Evolutionary conservation across 2,888 invertebrate species (phyloP).

Genomic region (Drosophila mercatorum): DNA sequence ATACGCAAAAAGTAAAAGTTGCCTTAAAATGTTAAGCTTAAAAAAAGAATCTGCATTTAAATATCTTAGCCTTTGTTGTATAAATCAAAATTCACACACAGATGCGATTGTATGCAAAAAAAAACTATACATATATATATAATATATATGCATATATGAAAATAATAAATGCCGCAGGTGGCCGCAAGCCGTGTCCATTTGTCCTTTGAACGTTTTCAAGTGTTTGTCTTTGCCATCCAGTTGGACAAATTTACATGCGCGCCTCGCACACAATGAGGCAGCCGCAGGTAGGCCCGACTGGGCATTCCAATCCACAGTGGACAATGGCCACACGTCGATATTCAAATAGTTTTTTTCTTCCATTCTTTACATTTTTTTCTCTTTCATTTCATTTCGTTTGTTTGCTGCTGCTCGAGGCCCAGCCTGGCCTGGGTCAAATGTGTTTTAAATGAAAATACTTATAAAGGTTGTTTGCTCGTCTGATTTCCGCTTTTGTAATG

Average conservation of each 20-base stretch:
- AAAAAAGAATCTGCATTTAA: slow-evolving; percentile 41
- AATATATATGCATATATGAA: slow-evolving; percentile 3
- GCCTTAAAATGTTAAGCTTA: slow-evolving; percentile 20
- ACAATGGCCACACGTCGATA: slow-evolving; percentile 76
- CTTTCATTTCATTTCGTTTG: slow-evolving; percentile 12
- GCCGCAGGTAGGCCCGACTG: slow-evolving; percentile 43
- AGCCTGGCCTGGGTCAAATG: slow-evolving; percentile 29
- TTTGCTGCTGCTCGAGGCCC: slow-evolving; percentile 28
- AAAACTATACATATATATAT: slow-evolving; percentile 2
- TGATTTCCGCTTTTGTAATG: slow-evolving; percentile 72
- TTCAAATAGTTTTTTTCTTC: slow-evolving; percentile 66
- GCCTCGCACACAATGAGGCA: slow-evolving; percentile 66
- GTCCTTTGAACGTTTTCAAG: slow-evolving; percentile 63
- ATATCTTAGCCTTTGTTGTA: slow-evolving; percentile 60
- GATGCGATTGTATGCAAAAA: slow-evolving; percentile 73
- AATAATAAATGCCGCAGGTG: slow-evolving; percentile 72
- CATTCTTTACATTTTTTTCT: not conserved
- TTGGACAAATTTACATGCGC: slow-evolving; percentile 79
- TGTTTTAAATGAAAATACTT: slow-evolving; percentile 60
- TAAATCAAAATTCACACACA: slow-evolving; percentile 72
- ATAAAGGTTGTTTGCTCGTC: slow-evolving; percentile 59
- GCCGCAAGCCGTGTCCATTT: slow-evolving; percentile 55
- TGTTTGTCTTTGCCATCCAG: slow-evolving; percentile 75
- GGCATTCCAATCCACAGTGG: slow-evolving; percentile 38
- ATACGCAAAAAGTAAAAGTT: slow-evolving; percentile 24